Conservation (phyloP, 2,113 vertebrate species). For the Phyllopteryx taeniolatus region DNA sequence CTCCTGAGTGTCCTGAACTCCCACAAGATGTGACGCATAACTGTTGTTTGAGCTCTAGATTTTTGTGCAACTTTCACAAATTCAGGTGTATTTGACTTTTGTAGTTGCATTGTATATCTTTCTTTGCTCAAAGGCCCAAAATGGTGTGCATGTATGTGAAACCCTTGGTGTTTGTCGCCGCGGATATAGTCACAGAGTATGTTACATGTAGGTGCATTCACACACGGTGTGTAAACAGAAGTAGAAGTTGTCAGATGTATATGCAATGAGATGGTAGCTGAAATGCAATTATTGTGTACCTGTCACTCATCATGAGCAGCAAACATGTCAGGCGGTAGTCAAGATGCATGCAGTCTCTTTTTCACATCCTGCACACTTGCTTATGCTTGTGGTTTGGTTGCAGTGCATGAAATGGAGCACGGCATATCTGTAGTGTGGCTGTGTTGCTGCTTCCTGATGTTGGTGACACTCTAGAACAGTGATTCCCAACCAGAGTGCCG, state of each 20-base stretch:
- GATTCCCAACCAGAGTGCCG: neutral
- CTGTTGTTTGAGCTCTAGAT: neutral
- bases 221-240: neutral
- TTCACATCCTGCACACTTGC: neutral
- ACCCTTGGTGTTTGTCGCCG: constrained; percentile 5
- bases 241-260: constrained; percentile 29
- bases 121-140: neutral
- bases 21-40: neutral
- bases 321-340: constrained; percentile 22
- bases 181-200: neutral
- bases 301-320: constrained; percentile 23
- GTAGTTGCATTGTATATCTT: neutral
- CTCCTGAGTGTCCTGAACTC: too few relatives aligned
- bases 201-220: neutral
- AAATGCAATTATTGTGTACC: constrained; percentile 35
- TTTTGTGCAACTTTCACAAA: neutral
- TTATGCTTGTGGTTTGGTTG: constrained; percentile 6
- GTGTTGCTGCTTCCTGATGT: constrained; percentile 17
- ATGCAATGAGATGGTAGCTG: constrained; percentile 14
- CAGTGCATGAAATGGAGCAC: neutral
- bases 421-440: constrained; percentile 13
- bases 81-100: neutral
- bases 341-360: constrained; percentile 17
- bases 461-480: constrained; percentile 52
- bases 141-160: constrained; percentile 2